Base-by-base conservation (phyloP, 64 coral and sea anemone genomes). In the Stichodactyla helianthus region DNA sequence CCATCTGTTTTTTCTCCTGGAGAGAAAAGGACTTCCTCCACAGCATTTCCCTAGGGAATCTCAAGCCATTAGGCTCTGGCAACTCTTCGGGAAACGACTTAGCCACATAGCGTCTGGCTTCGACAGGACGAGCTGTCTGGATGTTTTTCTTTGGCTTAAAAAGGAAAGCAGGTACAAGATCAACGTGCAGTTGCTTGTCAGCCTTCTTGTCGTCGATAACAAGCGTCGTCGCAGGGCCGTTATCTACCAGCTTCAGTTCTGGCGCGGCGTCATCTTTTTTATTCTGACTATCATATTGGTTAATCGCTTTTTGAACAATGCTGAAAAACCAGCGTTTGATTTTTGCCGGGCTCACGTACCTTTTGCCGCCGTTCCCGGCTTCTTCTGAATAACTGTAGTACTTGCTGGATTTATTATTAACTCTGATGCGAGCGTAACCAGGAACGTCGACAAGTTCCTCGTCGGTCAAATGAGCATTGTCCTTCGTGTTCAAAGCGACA, bases 1-100 rank as follows among this genome's bases (percentile, higher is more conserved):
- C 82, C 27, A 92, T 65, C 23, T 80, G 50, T n/a, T 92, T 56
- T 53, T 92, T 92, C 71, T 92, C 91, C 62, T 84, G 65, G 18
- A 92, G n/a, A 62, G 91, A 92, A 83, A 92, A 92, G 2, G 91
- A 92, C 20, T 77, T 78, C 71, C 91, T 82, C 91, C 91, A 92
- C 2, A 92, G 86, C 51, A 88, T 44, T 50, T 52, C 68, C 0
- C 59, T 62, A 60, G 60, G 19, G 55, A 9, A 58, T 58, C 12
- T 31, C 68, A 74, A 13, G 0, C 56, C 20, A 12, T 31, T 23
- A n/a, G n/a, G 17, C 5, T 59, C 15, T 44, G 35, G 35, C 17
- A 83, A 51, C 16, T 58, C 23, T 18, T 79, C 64, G 10, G 86
- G 91, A 7, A 83, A 44, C 6, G 86, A 60, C 10, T 92, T 92